A percentile compares a stretch with the other conserved stretches of the same genome.
Evolutionary conservation across 2,888 invertebrate genomes (phyloP).

Genomic region (Halictus ligatus): DNA sequence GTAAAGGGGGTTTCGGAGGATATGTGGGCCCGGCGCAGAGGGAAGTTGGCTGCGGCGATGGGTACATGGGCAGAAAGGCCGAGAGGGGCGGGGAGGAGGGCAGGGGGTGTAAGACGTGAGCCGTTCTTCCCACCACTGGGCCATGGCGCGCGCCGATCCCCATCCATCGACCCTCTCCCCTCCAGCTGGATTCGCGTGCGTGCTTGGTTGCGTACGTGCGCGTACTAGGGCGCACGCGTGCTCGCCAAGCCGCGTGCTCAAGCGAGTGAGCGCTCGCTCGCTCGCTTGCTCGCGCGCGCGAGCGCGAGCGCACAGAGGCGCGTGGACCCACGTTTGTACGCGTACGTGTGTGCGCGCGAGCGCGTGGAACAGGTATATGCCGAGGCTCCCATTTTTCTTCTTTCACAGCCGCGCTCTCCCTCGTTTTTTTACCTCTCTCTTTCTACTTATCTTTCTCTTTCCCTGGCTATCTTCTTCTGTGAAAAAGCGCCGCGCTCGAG

Average conservation of each 20-base stretch:
- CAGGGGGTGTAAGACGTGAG: conserved; percentile 81
- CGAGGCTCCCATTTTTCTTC: conserved; percentile 44
- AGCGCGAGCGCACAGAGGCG: conserved; percentile 6
- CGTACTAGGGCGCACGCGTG: conserved; percentile 70
- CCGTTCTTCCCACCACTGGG: conserved; percentile 79
- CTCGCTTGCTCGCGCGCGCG: conserved; percentile 26
- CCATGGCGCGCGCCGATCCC: conserved; percentile 83
- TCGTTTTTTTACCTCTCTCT: conserved; percentile 36
- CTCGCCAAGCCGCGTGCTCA: conserved; percentile 68
- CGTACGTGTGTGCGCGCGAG: conserved; percentile 62
- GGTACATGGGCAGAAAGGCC: conserved; percentile 35
- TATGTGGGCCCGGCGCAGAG: conserved; percentile 59
- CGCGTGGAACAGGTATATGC: conserved; percentile 76
- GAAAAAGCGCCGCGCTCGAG: conserved; percentile 65
- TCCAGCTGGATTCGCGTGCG: conserved; percentile 55
- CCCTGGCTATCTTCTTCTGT: conserved; percentile 56
- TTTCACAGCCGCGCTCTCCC: conserved; percentile 57
- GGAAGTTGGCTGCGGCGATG: conserved; percentile 54
- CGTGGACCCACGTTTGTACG: not conserved
- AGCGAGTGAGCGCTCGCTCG: conserved; percentile 34
- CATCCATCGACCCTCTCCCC: conserved; percentile 64
- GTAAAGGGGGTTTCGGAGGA: conserved; percentile 52
- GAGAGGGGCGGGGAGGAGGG: conserved; percentile 45
- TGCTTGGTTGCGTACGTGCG: conserved; percentile 55
- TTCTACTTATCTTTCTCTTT: conserved; percentile 44